These are phyloP conservation scores for Eupeodes latifasciatus DNA, from an alignment of 2,888 invertebrate species.

Conservation along the genomic window DNA sequence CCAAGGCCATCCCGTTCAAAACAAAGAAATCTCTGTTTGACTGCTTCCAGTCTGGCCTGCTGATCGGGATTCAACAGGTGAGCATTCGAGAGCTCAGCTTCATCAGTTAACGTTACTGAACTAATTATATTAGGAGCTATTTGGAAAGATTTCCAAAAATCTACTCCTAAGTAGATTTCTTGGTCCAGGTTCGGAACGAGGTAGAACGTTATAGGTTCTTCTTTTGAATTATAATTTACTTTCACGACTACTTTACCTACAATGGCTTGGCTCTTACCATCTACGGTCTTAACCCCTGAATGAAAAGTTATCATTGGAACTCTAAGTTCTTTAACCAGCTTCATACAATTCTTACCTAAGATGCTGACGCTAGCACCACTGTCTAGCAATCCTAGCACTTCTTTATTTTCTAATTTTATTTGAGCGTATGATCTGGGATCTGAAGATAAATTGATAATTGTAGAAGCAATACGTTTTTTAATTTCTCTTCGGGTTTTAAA, in stretches of 20 bases:
- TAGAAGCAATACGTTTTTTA: background rate
- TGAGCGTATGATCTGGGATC: background rate
- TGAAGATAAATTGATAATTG: background rate
- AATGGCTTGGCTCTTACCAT: too few relatives aligned
- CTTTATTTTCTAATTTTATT: background rate
- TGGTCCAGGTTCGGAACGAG: background rate
- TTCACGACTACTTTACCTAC: background rate
- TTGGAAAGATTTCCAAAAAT: too few relatives aligned
- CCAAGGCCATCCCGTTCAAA: too few relatives aligned
- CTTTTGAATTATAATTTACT: background rate
- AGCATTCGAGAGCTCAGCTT: too few relatives aligned
- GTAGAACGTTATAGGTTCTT: background rate
- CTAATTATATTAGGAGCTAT: too few relatives aligned
- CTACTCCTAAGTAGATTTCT: background rate
- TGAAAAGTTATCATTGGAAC: too few relatives aligned
- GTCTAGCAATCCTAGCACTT: background rate
- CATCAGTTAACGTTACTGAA: too few relatives aligned
- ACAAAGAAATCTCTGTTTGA: too few relatives aligned
- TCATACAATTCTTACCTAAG: background rate
- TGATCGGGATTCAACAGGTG: too few relatives aligned
- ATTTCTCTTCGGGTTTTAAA: background rate
- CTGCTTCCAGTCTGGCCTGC: too few relatives aligned
- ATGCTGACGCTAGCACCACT: background rate
- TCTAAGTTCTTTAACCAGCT: background rate
- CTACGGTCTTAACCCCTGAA: too few relatives aligned